phyloP scores from a whole-genome alignment of 2,113 vertebrate genomes.

The Periophthalmodon schlosseri region DNA sequence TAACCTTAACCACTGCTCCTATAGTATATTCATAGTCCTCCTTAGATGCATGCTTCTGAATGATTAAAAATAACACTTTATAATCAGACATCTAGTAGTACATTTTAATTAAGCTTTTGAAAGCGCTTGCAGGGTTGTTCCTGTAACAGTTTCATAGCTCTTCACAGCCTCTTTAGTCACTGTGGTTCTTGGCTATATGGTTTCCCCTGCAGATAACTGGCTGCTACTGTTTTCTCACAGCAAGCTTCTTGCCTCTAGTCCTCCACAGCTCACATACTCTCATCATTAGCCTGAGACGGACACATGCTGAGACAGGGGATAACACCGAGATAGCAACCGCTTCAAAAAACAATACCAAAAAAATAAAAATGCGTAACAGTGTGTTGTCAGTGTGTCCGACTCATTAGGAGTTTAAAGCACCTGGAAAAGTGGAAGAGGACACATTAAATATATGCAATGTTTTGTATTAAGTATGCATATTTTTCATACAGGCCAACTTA shows the following conservation, averaged over 20 bases:
- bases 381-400: constrained; percentile 23
- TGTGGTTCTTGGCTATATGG: constrained; percentile 23
- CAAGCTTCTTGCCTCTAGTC: constrained; percentile 27
- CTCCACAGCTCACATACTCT: constrained; percentile 37
- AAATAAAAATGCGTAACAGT: constrained; percentile 32
- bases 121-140: background rate
- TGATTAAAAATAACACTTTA: background rate
- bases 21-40: background rate
- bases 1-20: background rate
- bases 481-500: constrained; percentile 42
- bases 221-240: constrained; percentile 32
- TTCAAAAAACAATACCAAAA: constrained; percentile 44
- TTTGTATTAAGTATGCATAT: background rate
- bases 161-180: constrained; percentile 28
- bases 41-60: background rate
- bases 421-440: constrained; percentile 1
- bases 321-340: constrained; percentile 38
- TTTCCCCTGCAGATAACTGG: constrained; percentile 37
- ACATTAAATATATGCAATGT: background rate
- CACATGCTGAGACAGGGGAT: constrained; percentile 38
- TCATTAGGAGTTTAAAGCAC: constrained; percentile 5
- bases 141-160: constrained; percentile 11
- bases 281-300: constrained; percentile 44
- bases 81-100: background rate
- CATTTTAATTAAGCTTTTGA: background rate